These are phyloP conservation scores for Xylocopa sonorina DNA, from an alignment of 1,140 invertebrate species.

Conservation along the genomic window DNA sequence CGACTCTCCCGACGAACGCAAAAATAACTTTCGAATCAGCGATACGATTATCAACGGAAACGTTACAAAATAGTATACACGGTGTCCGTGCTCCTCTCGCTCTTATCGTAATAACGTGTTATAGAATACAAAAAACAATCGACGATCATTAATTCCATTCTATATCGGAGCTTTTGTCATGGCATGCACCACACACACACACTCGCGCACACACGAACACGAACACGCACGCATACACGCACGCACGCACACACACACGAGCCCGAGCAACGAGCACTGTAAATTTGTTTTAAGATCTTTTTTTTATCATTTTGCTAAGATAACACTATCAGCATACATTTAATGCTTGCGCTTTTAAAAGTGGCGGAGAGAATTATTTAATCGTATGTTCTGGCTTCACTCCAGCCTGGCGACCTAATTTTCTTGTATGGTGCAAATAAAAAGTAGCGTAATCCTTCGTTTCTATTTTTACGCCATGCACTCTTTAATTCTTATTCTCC, in stretches of 20 bases:
- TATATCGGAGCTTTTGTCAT: slow-evolving; percentile 34
- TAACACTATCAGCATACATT: slow-evolving; percentile 81
- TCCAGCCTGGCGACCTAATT: slow-evolving; percentile 81
- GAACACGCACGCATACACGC: too few relatives aligned
- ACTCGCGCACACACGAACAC: too few relatives aligned
- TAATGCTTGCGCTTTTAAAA: slow-evolving; percentile 82
- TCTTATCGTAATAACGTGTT: slow-evolving; percentile 35
- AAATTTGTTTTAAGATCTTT: slow-evolving; percentile 74
- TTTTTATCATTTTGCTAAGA: slow-evolving; percentile 80
- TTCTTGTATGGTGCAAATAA: slow-evolving; percentile 65
- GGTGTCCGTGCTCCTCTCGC: not conserved
- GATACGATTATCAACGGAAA: slow-evolving; percentile 55
- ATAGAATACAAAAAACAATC: slow-evolving; percentile 32
- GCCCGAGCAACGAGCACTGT: slow-evolving; percentile 53
- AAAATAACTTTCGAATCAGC: slow-evolving; percentile 38
- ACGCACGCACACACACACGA: too few relatives aligned
- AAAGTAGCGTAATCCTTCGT: slow-evolving; percentile 40
- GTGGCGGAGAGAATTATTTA: slow-evolving; percentile 80
- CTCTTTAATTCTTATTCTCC: slow-evolving; percentile 42
- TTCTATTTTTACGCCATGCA: slow-evolving; percentile 47
- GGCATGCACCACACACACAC: slow-evolving; percentile 14
- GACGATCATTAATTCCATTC: slow-evolving; percentile 33
- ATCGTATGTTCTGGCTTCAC: slow-evolving; percentile 79
- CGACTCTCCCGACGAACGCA: slow-evolving; percentile 3
- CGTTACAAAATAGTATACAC: slow-evolving; percentile 40